phyloP scores from a whole-genome alignment of 2,888 invertebrate species.

The Pristionchus mayeri region DNA sequence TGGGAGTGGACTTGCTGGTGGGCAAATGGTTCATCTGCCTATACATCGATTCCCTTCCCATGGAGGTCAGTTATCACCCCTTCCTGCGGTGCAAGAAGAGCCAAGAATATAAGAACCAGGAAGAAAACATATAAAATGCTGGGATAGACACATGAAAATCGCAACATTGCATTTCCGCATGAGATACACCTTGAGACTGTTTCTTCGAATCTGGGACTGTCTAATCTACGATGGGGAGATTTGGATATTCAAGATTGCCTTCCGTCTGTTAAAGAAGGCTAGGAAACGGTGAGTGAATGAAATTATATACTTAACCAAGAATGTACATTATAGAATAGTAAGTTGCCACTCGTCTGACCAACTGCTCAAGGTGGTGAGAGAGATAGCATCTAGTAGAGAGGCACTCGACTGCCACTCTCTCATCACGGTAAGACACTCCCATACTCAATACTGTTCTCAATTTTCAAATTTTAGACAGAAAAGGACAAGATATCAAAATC shows the following conservation, averaged over 20 bases:
- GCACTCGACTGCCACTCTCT: conserved; percentile 64
- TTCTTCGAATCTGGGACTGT: conserved; percentile 94
- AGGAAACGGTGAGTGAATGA: conserved; percentile 69
- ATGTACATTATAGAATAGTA: conserved; percentile 48
- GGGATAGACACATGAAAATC: background rate
- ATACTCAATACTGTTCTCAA: no score
- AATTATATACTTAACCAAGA: background rate
- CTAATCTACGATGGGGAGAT: conserved; percentile 94
- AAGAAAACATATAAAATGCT: background rate
- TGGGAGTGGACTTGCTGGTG: conserved; percentile 61
- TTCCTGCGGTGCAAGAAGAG: background rate
- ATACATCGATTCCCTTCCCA: conserved; percentile 64
- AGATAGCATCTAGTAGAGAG: conserved; percentile 57
- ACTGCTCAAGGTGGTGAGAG: conserved; percentile 56
- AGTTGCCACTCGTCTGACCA: conserved; percentile 57
- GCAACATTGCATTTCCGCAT: background rate
- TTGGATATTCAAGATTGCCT: conserved; percentile 89
- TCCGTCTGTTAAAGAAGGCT: conserved; percentile 84
- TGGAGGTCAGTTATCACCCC: conserved; percentile 56
- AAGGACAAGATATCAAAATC: conserved; percentile 48
- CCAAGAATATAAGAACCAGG: background rate
- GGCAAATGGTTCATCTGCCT: conserved; percentile 66
- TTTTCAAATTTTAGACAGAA: background rate
- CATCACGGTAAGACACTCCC: conserved; percentile 55
- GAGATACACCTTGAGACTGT: conserved; percentile 82